Conservation (phyloP, 2,113 vertebrate species). For the Solenodon paradoxus region DNA sequence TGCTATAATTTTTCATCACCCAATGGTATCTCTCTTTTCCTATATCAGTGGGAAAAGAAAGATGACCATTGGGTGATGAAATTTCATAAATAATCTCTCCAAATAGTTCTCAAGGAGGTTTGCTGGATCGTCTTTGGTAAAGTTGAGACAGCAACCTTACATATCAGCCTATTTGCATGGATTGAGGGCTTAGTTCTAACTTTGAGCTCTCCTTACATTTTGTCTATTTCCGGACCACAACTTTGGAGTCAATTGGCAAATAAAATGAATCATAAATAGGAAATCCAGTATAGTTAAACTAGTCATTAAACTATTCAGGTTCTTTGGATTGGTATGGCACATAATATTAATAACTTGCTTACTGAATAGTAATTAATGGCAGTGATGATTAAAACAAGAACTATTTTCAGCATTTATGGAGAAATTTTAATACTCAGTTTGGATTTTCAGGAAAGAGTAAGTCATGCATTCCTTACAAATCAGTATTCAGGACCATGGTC, state of each 20-base stretch:
- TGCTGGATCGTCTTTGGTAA: background rate
- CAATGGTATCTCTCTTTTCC: too few species aligned
- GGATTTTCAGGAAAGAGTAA: background rate
- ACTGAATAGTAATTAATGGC: background rate
- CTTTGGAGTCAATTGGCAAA: background rate
- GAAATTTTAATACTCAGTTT: background rate
- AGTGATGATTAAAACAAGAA: slow-evolving; percentile 18
- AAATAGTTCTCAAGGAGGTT: background rate
- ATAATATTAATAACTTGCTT: background rate
- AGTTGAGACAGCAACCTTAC: background rate
- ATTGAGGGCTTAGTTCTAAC: background rate
- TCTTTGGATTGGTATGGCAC: background rate
- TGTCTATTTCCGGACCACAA: background rate
- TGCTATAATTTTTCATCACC: too few species aligned
- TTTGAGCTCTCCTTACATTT: background rate
- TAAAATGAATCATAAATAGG: background rate
- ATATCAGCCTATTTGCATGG: background rate
- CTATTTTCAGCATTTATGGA: too few species aligned
- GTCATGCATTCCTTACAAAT: background rate
- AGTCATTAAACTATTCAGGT: background rate
- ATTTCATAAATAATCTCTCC: background rate
- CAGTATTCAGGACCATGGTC: background rate
- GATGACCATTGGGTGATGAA: background rate
- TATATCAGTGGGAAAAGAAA: too few species aligned
- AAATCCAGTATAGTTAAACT: background rate